Evolutionary conservation across 2,797 vertebrate genomes (phyloP), one percentile per base, ranked within the genome.

Genomic region (Peromyscus aztecus): DNA sequence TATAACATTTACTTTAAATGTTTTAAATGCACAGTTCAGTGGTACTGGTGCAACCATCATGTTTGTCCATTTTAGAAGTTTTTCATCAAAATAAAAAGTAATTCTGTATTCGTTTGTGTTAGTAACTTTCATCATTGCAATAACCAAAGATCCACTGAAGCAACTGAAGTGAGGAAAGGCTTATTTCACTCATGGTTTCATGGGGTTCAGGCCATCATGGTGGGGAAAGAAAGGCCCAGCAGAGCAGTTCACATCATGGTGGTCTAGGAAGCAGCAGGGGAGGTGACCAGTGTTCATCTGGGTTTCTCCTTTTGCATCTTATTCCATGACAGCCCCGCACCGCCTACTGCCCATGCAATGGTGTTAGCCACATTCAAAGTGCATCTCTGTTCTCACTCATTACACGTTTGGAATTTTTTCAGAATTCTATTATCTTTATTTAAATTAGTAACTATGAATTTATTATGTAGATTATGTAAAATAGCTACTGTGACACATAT

Each of bases 401-500:
- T 69, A 27, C 31, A 16, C 21, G 34, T 61, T 61, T 67, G 29
- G 19, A 34, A 49, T 85, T 37, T 29, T 49, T 11, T 59, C 21
- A 52, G 34, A 61, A 69, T n/a, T 73, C 16, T 52, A 55, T 59
- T 90, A 10, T 37, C 34, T 77, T 75, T 75, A 43, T 43, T 17
- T 78, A 52, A 52, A 98, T 97, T 97, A 95, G 1, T 94, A 98
- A 96, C 0, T 97, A 92, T 84, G 71, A 94, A 92, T 97, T 98
- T 97, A 97, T 98, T 97, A 98, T 93, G 95, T 98, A 89, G 98
- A 97, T 34, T 0, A 97, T 95, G 97, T 99, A 34, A 21, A 34
- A 52, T 34, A 34, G 31, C 49, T 55, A 98, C 97, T 94, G 93
- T 97, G 34, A 99, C 99, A 85, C 99, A 99, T 99, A 99, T 99